Evolutionary conservation across 64 coral and sea anemone genomes (phyloP), one percentile per base, ranked within the genome.

Genomic region (Stylophora pistillata): DNA sequence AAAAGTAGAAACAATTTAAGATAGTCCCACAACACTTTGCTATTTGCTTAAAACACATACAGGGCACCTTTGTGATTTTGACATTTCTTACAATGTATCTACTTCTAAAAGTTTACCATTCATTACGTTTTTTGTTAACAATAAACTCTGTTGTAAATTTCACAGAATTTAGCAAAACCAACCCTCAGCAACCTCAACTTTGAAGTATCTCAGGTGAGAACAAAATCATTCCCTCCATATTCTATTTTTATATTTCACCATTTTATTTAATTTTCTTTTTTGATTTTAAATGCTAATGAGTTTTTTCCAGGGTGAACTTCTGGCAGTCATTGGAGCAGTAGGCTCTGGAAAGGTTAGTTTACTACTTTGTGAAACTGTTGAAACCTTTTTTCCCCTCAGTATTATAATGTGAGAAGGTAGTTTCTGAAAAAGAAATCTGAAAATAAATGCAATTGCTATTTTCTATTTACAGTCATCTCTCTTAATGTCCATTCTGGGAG

Each of bases 401-500:
- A 25, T 20, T 66, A n/a, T 23, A n/a, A 27, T 20, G 9, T 64
- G 23, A 68, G 25, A 23, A 4, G 21, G 21, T 63, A 63, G 11
- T n/a, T 68, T 68, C 26, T 68, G 37, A 47, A 7, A 47, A 47
- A n/a, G n/a, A 47, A 47, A 47, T 47, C 37, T 47, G 37, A 47
- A 47, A 47, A 47, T 0, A 47, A 0, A 47, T 47, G 37, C 12
- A 52, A 26, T 73, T 83, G 25, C 20, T 59, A 77, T 72, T 74
- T 10, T 56, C 56, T 56, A 58, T 74, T 16, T 72, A 6, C 33
- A 95, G 94, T 89, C 94, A 4, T 95, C 94, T 63, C 47, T 95
- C 16, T 63, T 95, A 13, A 92, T 95, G 94, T 78, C 90, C 4
- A 95, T 95, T 66, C 81, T 92, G 75, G 90, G 94, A n/a, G 94